A percentile compares a stretch with the other conserved stretches of the same genome.
These are phyloP conservation scores for Meandrina meandrites DNA, from an alignment of 92 coral and sea anemone genomes.

Conservation along the genomic window DNA sequence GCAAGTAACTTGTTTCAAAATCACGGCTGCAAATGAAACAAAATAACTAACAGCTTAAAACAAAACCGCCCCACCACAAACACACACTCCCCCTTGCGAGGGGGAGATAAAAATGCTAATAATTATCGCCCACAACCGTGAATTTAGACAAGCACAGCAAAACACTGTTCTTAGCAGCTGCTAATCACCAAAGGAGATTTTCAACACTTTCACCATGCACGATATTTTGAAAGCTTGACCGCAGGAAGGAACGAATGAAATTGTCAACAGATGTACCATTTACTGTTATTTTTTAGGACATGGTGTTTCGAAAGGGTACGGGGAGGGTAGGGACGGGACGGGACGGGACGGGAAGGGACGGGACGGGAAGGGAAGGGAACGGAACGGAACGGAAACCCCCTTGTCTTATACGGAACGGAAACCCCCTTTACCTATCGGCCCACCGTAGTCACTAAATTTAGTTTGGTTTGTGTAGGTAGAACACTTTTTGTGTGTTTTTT, in stretches of 20 bases:
- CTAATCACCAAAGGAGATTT: conserved; percentile 21
- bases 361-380: background rate
- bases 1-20: background rate
- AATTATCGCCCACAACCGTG: conserved; percentile 41
- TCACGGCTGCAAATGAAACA: conserved; percentile 32
- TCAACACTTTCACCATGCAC: background rate
- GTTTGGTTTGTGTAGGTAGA: background rate
- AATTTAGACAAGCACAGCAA: conserved; percentile 5
- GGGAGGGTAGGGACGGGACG: no score
- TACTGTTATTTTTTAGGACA: no score
- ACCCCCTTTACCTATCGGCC: no score
- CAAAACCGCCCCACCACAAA: conserved; percentile 39
- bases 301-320: no score
- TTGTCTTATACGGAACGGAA: no score
- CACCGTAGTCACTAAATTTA: background rate
- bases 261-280: conserved; percentile 29
- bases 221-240: conserved; percentile 13
- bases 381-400: no score
- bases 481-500: background rate
- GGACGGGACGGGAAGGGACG: background rate
- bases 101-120: conserved; percentile 23
- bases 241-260: conserved; percentile 51
- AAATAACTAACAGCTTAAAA: conserved; percentile 10
- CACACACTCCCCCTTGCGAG: conserved; percentile 15
- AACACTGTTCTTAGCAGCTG: conserved; percentile 9